phyloP scores from a whole-genome alignment of 2,113 vertebrate genomes.

The Ailuropoda melanoleuca region DNA sequence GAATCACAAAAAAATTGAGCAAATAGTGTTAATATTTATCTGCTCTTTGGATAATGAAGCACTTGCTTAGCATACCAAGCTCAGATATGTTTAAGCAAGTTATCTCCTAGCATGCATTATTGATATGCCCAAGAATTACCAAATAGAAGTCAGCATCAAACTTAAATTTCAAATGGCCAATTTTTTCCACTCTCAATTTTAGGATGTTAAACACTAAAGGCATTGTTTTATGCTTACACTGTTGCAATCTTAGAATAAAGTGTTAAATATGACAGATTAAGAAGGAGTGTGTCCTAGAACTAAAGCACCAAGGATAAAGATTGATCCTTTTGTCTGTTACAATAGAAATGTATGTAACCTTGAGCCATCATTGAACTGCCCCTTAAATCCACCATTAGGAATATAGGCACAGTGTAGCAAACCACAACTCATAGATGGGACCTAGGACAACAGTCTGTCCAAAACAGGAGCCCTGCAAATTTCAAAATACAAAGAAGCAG shows the following conservation, averaged over 20 bases:
- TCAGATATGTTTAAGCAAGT: neutral
- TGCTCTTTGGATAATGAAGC: constrained; percentile 8
- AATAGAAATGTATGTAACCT: neutral
- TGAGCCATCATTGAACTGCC: neutral
- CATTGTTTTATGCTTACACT: neutral
- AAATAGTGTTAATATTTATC: neutral
- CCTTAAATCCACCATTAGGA: neutral
- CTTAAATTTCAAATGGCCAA: constrained; percentile 14
- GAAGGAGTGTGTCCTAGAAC: neutral
- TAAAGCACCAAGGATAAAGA: constrained; percentile 10
- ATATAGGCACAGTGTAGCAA: neutral
- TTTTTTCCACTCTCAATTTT: constrained; percentile 38
- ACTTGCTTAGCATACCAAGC: neutral
- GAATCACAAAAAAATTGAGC: neutral
- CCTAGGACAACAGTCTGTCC: neutral
- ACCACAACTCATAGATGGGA: neutral
- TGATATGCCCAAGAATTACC: constrained; percentile 3
- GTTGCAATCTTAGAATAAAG: constrained; percentile 4
- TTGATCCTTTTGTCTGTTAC: neutral
- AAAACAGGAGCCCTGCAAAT: neutral
- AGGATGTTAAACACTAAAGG: constrained; percentile 19
- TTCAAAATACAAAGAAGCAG: neutral
- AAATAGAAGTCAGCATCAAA: neutral
- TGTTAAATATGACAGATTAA: neutral
- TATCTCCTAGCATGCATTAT: constrained; percentile 16